Percentiles rank a stretch among this genome's conserved stretches.
Conservation (phyloP, 2,797 vertebrate species). For the Lophius americanus region DNA sequence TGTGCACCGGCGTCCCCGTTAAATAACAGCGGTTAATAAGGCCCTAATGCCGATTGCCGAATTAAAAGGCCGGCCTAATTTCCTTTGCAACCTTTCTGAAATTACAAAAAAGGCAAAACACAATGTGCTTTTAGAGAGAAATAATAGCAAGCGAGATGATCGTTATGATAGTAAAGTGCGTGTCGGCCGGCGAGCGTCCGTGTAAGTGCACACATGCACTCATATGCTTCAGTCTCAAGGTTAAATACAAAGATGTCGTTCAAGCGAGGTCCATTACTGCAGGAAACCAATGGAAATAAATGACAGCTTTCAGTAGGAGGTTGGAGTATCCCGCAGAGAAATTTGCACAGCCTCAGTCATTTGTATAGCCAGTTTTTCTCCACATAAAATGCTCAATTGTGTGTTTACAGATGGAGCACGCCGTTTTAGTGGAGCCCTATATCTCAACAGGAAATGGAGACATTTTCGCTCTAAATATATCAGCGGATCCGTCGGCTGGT, state of each 20-base stretch:
- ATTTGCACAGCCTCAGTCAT: conserved; percentile 59
- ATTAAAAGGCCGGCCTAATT: conserved; percentile 33
- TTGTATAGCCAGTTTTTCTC: conserved; percentile 54
- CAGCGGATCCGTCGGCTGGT: conserved; percentile 57
- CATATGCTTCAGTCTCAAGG: conserved; percentile 71
- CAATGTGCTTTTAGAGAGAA: conserved; percentile 49
- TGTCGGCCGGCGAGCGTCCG: conserved; percentile 37
- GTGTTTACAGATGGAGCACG: conserved; percentile 75
- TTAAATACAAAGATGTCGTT: conserved; percentile 80
- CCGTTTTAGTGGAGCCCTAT: conserved; percentile 65
- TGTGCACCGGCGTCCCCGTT: not conserved
- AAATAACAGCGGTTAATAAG: conserved; percentile 6
- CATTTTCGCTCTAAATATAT: conserved; percentile 66
- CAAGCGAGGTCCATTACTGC: conserved; percentile 79
- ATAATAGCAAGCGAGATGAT: conserved; percentile 34
- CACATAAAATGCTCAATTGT: conserved; percentile 70
- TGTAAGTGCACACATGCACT: conserved; percentile 55
- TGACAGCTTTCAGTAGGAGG: conserved; percentile 76
- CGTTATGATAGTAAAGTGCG: conserved; percentile 44
- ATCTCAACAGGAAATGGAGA: conserved; percentile 71
- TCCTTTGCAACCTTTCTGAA: conserved; percentile 34
- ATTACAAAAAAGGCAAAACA: conserved; percentile 26
- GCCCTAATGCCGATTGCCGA: conserved; percentile 11
- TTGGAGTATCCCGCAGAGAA: conserved; percentile 72
- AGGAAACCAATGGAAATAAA: conserved; percentile 81